Conservation (phyloP, 2,797 vertebrate species). For the Buphagus erythrorhynchus region DNA sequence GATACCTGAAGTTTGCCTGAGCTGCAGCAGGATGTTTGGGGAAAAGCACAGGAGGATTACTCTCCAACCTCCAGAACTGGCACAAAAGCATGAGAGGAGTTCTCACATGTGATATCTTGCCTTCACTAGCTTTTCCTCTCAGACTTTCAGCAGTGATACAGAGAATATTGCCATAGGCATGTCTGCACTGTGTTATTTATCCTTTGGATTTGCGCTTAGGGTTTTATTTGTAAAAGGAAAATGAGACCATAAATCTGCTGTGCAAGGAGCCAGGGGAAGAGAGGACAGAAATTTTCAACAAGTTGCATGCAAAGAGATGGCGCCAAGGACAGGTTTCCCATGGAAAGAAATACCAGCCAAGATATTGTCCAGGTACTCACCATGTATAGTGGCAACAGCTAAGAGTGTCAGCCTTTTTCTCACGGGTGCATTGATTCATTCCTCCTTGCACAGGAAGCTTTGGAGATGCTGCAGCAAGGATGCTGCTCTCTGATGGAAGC, state of each 20-base stretch:
- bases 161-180: not conserved
- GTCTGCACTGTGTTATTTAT: constrained; percentile 32
- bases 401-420: not conserved
- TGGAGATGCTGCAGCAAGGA: not conserved
- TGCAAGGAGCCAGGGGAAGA: constrained; percentile 12
- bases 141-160: constrained; percentile 7
- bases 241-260: constrained; percentile 30
- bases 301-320: not conserved
- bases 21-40: not conserved
- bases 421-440: not conserved
- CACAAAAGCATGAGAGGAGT: not conserved
- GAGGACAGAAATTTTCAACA: constrained; percentile 23
- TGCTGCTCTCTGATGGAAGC: not conserved
- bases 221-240: constrained; percentile 55
- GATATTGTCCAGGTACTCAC: not conserved
- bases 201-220: constrained; percentile 23
- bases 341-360: not conserved
- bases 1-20: not conserved
- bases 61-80: not conserved
- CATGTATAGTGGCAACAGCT: not conserved
- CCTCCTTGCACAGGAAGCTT: not conserved
- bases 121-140: constrained; percentile 26
- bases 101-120: constrained; percentile 7
- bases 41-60: not conserved
- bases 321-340: not conserved